phyloP scores from a whole-genome alignment of 2,888 invertebrate species.

The Netelia virgata region DNA sequence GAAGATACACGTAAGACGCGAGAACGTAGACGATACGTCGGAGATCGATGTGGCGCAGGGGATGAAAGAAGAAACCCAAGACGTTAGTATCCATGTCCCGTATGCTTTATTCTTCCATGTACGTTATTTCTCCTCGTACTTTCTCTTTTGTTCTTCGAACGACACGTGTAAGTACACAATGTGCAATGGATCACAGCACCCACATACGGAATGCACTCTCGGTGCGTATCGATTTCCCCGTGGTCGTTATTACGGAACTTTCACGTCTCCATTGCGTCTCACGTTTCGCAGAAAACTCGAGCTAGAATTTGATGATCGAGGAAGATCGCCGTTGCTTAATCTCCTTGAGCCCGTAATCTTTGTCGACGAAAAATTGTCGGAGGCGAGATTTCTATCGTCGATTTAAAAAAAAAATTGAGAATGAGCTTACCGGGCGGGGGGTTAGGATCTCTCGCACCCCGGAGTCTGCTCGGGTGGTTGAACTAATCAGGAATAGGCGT shows the following conservation, averaged over 20 bases:
- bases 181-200: neutral
- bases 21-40: conserved; percentile 15
- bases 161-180: conserved; percentile 6
- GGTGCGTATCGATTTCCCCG: conserved; percentile 47
- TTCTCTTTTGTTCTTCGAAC: conserved; percentile 9
- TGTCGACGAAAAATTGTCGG: neutral
- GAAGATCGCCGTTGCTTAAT: neutral
- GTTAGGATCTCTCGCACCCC: conserved; percentile 15
- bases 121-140: conserved; percentile 24
- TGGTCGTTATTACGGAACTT: conserved; percentile 24
- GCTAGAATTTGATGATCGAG: neutral
- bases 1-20: conserved; percentile 14
- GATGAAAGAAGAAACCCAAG: conserved; percentile 55
- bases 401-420: neutral
- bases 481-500: conserved; percentile 63
- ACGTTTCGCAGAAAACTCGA: conserved; percentile 25
- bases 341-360: neutral
- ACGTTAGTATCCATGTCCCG: conserved; percentile 29
- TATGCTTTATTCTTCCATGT: conserved; percentile 5
- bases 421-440: neutral
- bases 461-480: conserved; percentile 3
- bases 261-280: conserved; percentile 22
- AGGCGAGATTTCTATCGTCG: neutral
- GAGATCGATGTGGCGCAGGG: conserved; percentile 21
- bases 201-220: conserved; percentile 41